Evolutionary conservation across 2,888 invertebrate species (phyloP).

Genomic region (Chaetogeoica ovagalla): DNA sequence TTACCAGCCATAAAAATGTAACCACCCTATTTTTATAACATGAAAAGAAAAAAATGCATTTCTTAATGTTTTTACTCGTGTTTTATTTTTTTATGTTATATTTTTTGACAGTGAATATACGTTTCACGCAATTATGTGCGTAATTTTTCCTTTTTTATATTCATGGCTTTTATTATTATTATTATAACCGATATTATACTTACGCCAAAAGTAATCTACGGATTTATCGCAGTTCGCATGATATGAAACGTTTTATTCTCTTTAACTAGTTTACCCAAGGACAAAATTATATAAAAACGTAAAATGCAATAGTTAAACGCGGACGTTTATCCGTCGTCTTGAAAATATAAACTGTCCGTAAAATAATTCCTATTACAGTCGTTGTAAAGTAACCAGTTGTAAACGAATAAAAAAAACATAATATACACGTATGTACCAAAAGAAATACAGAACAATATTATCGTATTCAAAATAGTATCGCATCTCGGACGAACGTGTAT

Average conservation of each 20-base stretch:
- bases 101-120: background rate
- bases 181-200: background rate
- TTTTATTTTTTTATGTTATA: background rate
- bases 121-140: constrained; percentile 18
- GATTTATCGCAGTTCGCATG: constrained; percentile 1
- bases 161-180: background rate
- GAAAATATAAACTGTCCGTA: no score
- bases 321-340: no score
- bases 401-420: no score
- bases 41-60: background rate
- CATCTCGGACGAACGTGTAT: no score
- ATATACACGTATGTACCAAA: no score
- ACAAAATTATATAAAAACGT: constrained; percentile 22
- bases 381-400: no score
- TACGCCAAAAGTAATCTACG: background rate
- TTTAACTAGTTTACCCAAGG: constrained; percentile 13
- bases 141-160: constrained; percentile 7
- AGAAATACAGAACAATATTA: no score
- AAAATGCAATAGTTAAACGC: no score
- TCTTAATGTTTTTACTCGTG: background rate
- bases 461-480: no score
- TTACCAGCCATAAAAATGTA: background rate
- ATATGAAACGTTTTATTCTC: constrained; percentile 24
- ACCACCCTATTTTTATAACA: background rate
- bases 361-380: no score